These are phyloP conservation scores for Acheta domesticus DNA, from an alignment of 2,888 invertebrate species.

Conservation along the genomic window DNA sequence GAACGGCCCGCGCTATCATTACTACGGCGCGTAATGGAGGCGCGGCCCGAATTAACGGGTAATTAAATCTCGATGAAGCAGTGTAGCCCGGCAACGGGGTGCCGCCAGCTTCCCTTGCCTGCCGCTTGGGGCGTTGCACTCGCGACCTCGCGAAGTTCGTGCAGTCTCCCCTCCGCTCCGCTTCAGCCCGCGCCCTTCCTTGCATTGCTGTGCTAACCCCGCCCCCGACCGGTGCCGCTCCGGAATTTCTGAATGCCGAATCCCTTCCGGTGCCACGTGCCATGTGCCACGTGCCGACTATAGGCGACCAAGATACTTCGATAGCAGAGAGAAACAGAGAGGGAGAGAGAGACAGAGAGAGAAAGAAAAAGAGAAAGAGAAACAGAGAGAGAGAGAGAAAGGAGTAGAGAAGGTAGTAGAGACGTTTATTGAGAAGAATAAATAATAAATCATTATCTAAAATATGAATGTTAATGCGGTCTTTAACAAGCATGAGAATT, in stretches of 20 bases:
- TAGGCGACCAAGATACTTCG: too few species aligned
- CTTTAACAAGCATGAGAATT: too few species aligned
- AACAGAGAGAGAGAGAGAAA: too few species aligned
- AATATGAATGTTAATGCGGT: too few species aligned
- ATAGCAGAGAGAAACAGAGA: too few species aligned
- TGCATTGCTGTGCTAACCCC: not conserved
- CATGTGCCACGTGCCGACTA: too few species aligned
- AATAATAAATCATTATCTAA: too few species aligned
- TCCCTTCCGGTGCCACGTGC: constrained; percentile 1
- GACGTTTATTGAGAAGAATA: too few species aligned
- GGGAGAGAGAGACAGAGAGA: too few species aligned
- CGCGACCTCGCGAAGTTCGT: not conserved
- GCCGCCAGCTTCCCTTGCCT: not conserved
- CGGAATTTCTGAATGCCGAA: not conserved
- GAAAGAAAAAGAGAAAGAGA: too few species aligned
- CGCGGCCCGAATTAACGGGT: not conserved
- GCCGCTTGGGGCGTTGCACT: constrained; percentile 1
- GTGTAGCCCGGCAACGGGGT: not conserved
- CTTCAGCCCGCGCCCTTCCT: not conserved
- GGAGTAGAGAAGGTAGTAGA: too few species aligned
- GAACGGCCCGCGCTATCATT: not conserved
- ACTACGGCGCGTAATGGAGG: not conserved
- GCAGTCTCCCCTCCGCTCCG: not conserved
- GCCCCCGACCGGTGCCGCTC: not conserved
- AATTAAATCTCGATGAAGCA: not conserved